Conservation (phyloP, 2,113 vertebrate species). For the Narcine bancroftii region DNA sequence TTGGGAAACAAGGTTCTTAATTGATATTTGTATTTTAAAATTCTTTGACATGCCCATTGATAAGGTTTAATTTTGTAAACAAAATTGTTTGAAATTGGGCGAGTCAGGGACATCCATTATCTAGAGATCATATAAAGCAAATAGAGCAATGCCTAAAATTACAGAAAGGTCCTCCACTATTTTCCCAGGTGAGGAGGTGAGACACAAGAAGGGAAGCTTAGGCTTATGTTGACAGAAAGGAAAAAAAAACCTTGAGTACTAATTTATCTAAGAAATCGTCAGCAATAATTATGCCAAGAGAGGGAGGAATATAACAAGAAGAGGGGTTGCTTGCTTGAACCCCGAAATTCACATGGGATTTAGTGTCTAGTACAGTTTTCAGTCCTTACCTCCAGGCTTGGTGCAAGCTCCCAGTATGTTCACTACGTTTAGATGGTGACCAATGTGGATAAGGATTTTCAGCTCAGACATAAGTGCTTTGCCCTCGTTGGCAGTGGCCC, state of each 20-base stretch:
- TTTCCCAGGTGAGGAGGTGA: neutral
- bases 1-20: neutral
- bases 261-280: neutral
- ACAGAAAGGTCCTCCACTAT: neutral
- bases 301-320: neutral
- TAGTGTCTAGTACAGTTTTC: neutral
- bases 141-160: neutral
- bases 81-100: neutral
- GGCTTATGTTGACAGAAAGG: neutral
- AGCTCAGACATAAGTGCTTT: slow-evolving; percentile 89
- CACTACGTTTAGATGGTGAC: slow-evolving; percentile 86
- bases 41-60: neutral
- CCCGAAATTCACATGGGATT: neutral
- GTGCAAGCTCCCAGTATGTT: slow-evolving; percentile 89
- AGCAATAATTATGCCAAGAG: neutral
- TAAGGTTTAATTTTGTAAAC: neutral
- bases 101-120: neutral
- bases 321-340: neutral
- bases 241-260: neutral
- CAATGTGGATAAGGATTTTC: slow-evolving; percentile 91
- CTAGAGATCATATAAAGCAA: neutral
- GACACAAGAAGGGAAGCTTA: neutral
- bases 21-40: neutral
- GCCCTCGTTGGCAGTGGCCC: slow-evolving; percentile 82
- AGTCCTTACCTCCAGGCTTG: slow-evolving; percentile 76